Evolutionary conservation across 2,888 invertebrate species (phyloP).

Genomic region (Alentia gelatinosa): DNA sequence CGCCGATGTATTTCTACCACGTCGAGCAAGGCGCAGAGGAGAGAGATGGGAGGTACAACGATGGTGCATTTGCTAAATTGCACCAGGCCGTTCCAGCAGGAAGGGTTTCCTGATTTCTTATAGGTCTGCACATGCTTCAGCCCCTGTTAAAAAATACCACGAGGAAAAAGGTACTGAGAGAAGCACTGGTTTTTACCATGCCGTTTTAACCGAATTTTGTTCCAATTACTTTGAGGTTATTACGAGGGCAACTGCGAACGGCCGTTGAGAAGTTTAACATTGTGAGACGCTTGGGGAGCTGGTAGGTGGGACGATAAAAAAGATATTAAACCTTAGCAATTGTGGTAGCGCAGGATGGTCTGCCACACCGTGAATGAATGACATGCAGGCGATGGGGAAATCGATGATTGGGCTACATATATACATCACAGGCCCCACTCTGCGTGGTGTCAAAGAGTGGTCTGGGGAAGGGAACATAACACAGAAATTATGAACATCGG

Average conservation of each 20-base stretch:
- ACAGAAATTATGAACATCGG: too few relatives aligned
- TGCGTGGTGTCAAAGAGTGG: too few relatives aligned
- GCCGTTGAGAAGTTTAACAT: neutral
- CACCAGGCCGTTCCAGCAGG: neutral
- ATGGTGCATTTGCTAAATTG: neutral
- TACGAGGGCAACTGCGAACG: neutral
- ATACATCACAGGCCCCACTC: too few relatives aligned
- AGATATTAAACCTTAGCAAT: too few relatives aligned
- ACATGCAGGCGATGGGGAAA: too few relatives aligned
- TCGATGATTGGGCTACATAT: too few relatives aligned
- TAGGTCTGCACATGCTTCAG: neutral
- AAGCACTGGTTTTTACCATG: neutral
- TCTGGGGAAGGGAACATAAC: too few relatives aligned
- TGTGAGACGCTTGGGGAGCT: too few relatives aligned
- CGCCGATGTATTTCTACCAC: neutral
- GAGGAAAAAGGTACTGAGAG: neutral
- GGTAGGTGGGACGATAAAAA: too few relatives aligned
- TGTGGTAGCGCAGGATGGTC: too few relatives aligned
- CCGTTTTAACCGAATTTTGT: neutral
- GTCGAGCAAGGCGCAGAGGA: neutral
- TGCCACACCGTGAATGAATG: too few relatives aligned
- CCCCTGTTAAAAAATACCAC: neutral
- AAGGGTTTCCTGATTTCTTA: neutral
- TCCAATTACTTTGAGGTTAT: neutral
- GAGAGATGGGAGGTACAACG: neutral